Evolutionary conservation across 2,797 vertebrate genomes (phyloP), one percentile per base, ranked within the genome.

Genomic region (Eulemur rubriventer): DNA sequence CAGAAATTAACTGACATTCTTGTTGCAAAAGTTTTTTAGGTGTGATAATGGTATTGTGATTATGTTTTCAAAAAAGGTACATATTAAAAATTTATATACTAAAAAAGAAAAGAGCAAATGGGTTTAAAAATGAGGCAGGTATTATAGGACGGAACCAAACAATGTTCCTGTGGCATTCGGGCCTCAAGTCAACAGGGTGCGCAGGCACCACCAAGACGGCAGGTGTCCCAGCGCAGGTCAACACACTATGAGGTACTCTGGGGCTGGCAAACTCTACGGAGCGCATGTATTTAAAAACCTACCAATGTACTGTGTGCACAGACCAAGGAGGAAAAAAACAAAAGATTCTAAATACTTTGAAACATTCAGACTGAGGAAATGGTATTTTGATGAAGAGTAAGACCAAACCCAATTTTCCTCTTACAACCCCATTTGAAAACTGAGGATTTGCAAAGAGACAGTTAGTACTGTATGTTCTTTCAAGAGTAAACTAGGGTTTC

Each of bases 341-440:
- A 70, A 76, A 70, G 20, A 59, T 4, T 43, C 28, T 22, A 33
- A 70, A 72, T 11, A 28, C 18, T 57, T 95, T 57, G n/a, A 89
- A 80, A 81, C 33, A 69, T n/a, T 48, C 80, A 81, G 73, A 89
- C 30, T 9, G 43, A 94, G 30, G 16, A 93, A 86, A 91, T 35
- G 26, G 6, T 57, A 57, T 59, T 69, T 38, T 73, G 48, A 46
- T 55, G 72, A 91, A 91, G 75, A 65, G 4, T 35, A 82, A 73
- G 30, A 86, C 41, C n/a, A 48, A 82, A 69, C 30, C 67, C 55
- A 55, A 78, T 80, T 16, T 75, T 16, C 52, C 52, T 70, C 85
- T n/a, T 75, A 43, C 18, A 76, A 43, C 13, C 41, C 63, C 30
- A 4, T 4, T 33, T 12, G 33, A 83, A 13, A 10, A 83, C n/a